Base-by-base conservation (phyloP, 2,113 vertebrate species). In the Anser cygnoides region DNA sequence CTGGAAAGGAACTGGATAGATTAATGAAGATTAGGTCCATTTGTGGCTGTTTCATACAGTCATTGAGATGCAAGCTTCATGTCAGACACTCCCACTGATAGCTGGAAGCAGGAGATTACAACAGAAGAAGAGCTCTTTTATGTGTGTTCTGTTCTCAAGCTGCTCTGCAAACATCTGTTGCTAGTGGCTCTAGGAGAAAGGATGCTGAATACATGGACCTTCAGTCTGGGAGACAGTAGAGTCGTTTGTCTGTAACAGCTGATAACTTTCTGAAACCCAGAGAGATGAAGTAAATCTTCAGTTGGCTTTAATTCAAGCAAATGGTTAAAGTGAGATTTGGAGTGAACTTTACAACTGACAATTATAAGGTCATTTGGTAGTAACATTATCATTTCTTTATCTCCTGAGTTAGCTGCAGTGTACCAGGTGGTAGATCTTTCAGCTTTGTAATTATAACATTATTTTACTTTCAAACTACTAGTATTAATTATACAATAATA, bases 291-390 rank as follows among this genome's bases (percentile, higher is more conserved):
- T 28, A 79, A 43, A 67, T 96, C 79, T 87, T 90, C n/a, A 29
- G 26, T 77, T 94, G 93, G 93, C 72, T 88, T 7, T 55, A 11
- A 77, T 93, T 96, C 85, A 94, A 90, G 46, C 15, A 86, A 96
- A 95, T 61, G 33, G 46, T 77, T 88, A 84, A 77, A 73, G 43
- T 41, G 79, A 89, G 39, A 71, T 71, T 89, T 57, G 35, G 44
- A 81, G 29, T 61, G 83, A 90, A 65, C 46, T 86, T 88, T 61
- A 78, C 20, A 72, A 59, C 63, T 76, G 75, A 74, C 41, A 61
- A 90, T 93, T 22, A 14, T 72, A 81, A 89, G 17, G 21, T 43
- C 8, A 22, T 62, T 91, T 78, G 19, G 12, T 81, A 67, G 50
- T 54, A 84, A 76, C 0, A 1, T 7, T 58, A 5, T 79, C 19